These are phyloP conservation scores for Rotaria magnacalcarata DNA, from an alignment of 2,888 invertebrate species.

Conservation along the genomic window DNA sequence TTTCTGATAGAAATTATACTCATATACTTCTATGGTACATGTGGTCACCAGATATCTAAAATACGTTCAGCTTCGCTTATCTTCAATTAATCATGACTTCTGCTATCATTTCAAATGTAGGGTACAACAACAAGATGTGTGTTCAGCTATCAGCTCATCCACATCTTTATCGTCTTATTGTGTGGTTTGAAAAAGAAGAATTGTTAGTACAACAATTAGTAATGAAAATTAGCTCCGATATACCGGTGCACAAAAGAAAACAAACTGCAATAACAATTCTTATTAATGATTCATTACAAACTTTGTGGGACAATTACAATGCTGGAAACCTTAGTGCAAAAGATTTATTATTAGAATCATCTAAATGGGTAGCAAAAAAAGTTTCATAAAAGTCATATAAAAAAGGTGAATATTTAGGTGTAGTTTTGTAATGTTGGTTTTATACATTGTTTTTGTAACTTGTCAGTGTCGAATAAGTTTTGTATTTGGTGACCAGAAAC, in stretches of 20 bases:
- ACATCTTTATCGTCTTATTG: neutral
- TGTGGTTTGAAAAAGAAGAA: neutral
- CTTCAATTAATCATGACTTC: too few relatives aligned
- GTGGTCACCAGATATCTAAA: too few relatives aligned
- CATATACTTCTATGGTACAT: too few relatives aligned
- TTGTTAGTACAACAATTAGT: neutral
- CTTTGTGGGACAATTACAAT: neutral
- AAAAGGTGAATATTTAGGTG: too few relatives aligned
- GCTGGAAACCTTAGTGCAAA: neutral
- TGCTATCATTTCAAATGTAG: neutral
- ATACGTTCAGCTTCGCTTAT: too few relatives aligned
- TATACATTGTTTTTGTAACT: neutral
- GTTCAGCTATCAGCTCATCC: neutral
- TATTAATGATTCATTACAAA: neutral
- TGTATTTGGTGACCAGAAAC: slow-evolving; percentile 1
- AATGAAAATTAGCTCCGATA: neutral
- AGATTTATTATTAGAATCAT: neutral
- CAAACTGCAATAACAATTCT: neutral
- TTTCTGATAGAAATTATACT: too few relatives aligned
- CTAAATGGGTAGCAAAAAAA: neutral
- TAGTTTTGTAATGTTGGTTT: too few relatives aligned
- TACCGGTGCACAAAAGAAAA: neutral
- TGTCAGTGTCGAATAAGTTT: neutral
- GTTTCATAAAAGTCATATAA: neutral
- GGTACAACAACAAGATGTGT: neutral